These are phyloP conservation scores for Mylabris phalerata DNA, from an alignment of 1,140 invertebrate genomes.

Conservation along the genomic window DNA sequence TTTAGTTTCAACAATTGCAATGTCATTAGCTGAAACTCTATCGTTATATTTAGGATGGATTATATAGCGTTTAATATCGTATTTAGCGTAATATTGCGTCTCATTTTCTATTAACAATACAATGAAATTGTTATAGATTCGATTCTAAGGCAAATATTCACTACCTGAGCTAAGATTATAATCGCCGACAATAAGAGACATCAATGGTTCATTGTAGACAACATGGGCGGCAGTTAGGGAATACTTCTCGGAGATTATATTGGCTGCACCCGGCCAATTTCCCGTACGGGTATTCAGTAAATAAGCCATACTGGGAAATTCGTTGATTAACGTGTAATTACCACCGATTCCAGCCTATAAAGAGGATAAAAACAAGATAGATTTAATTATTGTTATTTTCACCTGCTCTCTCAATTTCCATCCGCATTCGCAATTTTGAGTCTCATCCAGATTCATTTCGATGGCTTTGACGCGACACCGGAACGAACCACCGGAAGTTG, in stretches of 20 bases:
- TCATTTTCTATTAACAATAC: constrained; percentile 36
- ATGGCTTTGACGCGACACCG: too few species aligned
- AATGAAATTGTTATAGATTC: too few species aligned
- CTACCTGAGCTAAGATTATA: constrained; percentile 26
- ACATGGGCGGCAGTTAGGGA: constrained; percentile 68
- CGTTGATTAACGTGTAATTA: constrained; percentile 50
- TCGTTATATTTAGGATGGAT: constrained; percentile 40
- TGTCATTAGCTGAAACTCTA: constrained; percentile 47
- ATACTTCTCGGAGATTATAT: constrained; percentile 54
- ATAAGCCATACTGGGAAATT: constrained; percentile 59
- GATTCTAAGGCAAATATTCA: too few species aligned
- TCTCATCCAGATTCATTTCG: too few species aligned
- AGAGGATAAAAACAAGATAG: neutral
- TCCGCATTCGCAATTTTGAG: constrained; percentile 46
- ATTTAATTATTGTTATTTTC: neutral
- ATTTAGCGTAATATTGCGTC: constrained; percentile 36
- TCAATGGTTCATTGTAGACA: constrained; percentile 25
- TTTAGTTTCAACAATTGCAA: constrained; percentile 51
- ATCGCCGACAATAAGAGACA: constrained; percentile 47
- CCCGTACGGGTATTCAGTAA: constrained; percentile 43
- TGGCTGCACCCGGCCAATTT: constrained; percentile 52
- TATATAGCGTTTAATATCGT: constrained; percentile 27
- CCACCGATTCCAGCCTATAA: constrained; percentile 50
- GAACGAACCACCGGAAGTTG: too few species aligned
- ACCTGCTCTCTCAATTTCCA: constrained; percentile 47